Evolutionary conservation across 1,140 invertebrate species (phyloP), one percentile per base, ranked within the genome.

Genomic region (Solen grandis): DNA sequence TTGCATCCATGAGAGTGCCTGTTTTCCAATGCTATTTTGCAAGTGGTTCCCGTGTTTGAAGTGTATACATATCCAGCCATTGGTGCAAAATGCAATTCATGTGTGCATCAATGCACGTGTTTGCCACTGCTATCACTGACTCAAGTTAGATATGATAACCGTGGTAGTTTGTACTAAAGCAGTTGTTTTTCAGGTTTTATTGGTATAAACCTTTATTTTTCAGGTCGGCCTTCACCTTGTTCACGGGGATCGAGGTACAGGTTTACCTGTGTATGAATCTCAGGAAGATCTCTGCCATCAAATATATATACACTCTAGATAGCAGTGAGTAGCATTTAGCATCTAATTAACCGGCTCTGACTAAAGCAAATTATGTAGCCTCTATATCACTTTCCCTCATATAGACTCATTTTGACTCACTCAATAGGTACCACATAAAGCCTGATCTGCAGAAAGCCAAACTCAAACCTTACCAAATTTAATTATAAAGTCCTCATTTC

Each of bases 261-360:
- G 54, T 60, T 19, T 78, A 78, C 33, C 65, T 78, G 5, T 78
- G 75, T 36, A 78, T 78, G 75, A 46, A 78, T 46, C 14, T 78
- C 8, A 29, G 59, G 13, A 27, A 59, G 33, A 19, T 78, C 4
- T 68, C 75, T n/a, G 1, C 63, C 0, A 59, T 60, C 31, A 78
- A 78, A 66, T 78, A 78, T 35, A 22, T 68, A 8, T 78, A 38
- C 19, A 78, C 75, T 16, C 33, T 78, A 38, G 65, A 69, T 22
- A 60, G 33, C 8, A 46, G 75, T 78, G 38, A 78, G 75, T 78
- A 25, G 13, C 10, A 46, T 46, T n/a, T 5, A 27, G 59, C 10
- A 57, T 57, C 8, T 14, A 22, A 57, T 22, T 10, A 27, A 27
- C 57, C 35, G 57, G n/a, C n/a, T n/a, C n/a, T n/a, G n/a, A n/a